These are phyloP conservation scores for Cactoblastis cactorum DNA, from an alignment of 2,888 invertebrate genomes.

Conservation along the genomic window DNA sequence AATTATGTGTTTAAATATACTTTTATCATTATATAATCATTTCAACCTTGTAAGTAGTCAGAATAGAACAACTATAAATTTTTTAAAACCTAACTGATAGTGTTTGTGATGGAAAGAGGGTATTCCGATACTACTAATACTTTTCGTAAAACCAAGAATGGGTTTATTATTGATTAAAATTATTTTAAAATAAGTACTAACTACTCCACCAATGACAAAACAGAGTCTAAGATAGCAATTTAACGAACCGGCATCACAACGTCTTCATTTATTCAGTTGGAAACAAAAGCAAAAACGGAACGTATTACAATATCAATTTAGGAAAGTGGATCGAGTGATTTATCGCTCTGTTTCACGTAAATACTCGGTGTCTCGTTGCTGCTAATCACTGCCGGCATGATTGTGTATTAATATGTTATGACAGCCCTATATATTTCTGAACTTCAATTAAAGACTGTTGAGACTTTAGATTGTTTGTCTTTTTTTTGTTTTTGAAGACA, in stretches of 20 bases:
- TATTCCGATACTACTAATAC: too few species aligned
- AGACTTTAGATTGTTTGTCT: neutral
- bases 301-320: slow-evolving; percentile 80
- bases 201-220: slow-evolving; percentile 38
- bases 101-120: too few species aligned
- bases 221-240: slow-evolving; percentile 65
- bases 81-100: too few species aligned
- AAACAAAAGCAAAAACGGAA: slow-evolving; percentile 65
- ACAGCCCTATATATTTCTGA: slow-evolving; percentile 4
- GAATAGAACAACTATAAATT: too few species aligned
- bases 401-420: slow-evolving; percentile 6
- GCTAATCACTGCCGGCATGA: slow-evolving; percentile 4
- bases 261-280: slow-evolving; percentile 74
- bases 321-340: slow-evolving; percentile 75
- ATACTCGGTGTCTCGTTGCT: slow-evolving; percentile 35
- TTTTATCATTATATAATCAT: too few species aligned
- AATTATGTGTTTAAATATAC: too few species aligned
- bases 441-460: neutral
- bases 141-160: too few species aligned
- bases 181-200: slow-evolving; percentile 18
- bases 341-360: slow-evolving; percentile 67
- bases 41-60: too few species aligned
- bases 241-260: slow-evolving; percentile 74
- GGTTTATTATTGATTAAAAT: too few species aligned
- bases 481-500: neutral